Evolutionary conservation across 2,797 vertebrate genomes (phyloP).

Genomic region (Enteromius argenteus): DNA sequence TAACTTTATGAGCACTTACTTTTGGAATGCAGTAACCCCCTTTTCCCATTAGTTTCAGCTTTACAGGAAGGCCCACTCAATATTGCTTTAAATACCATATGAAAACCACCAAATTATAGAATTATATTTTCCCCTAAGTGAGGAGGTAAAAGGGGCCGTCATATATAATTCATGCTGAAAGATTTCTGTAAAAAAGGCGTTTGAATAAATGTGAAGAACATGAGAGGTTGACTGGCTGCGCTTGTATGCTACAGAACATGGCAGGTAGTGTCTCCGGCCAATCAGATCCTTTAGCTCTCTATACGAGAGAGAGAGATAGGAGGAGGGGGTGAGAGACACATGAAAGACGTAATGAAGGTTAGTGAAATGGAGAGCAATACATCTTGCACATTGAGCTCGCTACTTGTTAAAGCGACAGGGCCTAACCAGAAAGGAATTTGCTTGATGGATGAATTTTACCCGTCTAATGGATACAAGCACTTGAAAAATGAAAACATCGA

Average conservation of each 20-base stretch:
- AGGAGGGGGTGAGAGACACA: conserved; percentile 48
- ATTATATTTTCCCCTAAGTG: conserved; percentile 47
- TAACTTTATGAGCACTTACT: conserved; percentile 60
- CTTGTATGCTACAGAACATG: conserved; percentile 20
- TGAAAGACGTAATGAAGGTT: conserved; percentile 64
- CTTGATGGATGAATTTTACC: conserved; percentile 66
- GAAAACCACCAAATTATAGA: conserved; percentile 51
- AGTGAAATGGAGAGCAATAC: conserved; percentile 64
- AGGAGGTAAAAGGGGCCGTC: conserved; percentile 19
- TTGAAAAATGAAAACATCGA: conserved; percentile 69
- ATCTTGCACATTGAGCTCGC: conserved; percentile 62
- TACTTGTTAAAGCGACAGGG: conserved; percentile 66
- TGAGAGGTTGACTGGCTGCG: conserved; percentile 19
- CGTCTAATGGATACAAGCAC: conserved; percentile 67
- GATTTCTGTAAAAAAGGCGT: conserved; percentile 38
- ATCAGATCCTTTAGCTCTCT: conserved; percentile 19
- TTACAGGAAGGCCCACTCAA: conserved; percentile 30
- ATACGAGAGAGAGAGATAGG: conserved; percentile 26
- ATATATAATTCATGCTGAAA: conserved; percentile 31
- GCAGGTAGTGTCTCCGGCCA: conserved; percentile 42
- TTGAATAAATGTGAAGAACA: conserved; percentile 38
- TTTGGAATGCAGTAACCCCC: conserved; percentile 51
- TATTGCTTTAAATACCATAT: conserved; percentile 49
- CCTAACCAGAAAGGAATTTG: conserved; percentile 64
- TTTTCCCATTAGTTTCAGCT: conserved; percentile 46